Conservation (phyloP, 64 coral and sea anemone species). For the Cladopsammia gracilis region DNA sequence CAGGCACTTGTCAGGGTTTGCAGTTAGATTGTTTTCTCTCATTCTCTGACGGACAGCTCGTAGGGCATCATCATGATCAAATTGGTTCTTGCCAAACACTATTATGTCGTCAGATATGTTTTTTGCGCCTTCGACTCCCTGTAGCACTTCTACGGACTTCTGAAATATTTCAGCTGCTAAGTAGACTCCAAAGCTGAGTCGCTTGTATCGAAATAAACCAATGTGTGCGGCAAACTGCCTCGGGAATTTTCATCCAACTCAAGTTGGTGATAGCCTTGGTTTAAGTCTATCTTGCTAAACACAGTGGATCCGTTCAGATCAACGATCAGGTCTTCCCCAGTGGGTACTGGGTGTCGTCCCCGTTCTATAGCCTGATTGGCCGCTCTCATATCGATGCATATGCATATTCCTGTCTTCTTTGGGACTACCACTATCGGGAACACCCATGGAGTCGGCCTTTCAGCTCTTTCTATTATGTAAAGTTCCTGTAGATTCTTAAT, state of each 20-base stretch:
- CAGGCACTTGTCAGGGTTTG: background rate
- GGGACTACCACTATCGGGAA: slow-evolving; percentile 31
- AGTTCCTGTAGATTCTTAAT: slow-evolving; percentile 16
- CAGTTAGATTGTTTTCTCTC: slow-evolving; percentile 14
- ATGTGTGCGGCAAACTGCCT: background rate
- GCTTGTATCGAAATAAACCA: slow-evolving; percentile 36
- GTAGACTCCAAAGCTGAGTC: slow-evolving; percentile 3
- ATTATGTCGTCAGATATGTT: slow-evolving; percentile 65
- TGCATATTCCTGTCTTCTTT: slow-evolving; percentile 15
- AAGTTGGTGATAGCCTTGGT: too few species aligned
- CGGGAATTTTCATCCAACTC: too few species aligned
- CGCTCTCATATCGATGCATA: background rate
- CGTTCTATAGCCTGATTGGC: background rate
- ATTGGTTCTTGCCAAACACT: slow-evolving; percentile 26
- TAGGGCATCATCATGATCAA: slow-evolving; percentile 42
- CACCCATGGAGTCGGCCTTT: background rate
- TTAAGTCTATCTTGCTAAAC: too few species aligned
- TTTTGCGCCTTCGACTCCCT: slow-evolving; percentile 36
- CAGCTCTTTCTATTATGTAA: slow-evolving; percentile 41
- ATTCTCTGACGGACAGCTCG: slow-evolving; percentile 34
- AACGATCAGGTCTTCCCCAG: too few species aligned
- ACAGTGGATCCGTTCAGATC: too few species aligned
- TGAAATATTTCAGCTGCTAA: slow-evolving; percentile 58
- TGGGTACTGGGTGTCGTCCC: too few species aligned
- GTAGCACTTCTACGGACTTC: background rate